A percentile compares a stretch with the other conserved stretches of the same genome.
phyloP scores from a whole-genome alignment of 2,797 vertebrate genomes.

The Phoxinus dragarum region DNA sequence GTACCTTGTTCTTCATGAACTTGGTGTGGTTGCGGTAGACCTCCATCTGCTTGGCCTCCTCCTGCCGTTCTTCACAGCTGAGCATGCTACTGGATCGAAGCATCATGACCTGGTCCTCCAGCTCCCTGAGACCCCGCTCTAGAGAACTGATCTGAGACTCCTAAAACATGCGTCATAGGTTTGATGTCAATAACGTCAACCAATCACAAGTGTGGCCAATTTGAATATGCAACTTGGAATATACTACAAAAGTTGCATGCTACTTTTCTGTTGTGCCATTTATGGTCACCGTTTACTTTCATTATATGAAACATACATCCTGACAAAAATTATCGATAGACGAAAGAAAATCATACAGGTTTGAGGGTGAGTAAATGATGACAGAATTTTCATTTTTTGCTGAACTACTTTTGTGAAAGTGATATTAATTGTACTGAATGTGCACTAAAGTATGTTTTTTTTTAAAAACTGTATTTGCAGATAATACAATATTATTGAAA shows the following conservation, averaged over 20 bases:
- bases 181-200: not conserved
- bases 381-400: not conserved
- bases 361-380: not conserved
- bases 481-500: not conserved
- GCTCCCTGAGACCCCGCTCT: constrained; percentile 92
- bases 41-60: constrained; percentile 99
- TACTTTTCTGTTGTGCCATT: not conserved
- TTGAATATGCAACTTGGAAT: not conserved
- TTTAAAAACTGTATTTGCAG: not conserved
- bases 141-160: constrained; percentile 96
- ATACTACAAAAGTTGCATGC: not conserved
- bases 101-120: constrained; percentile 98
- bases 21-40: constrained; percentile 99
- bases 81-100: constrained; percentile 96
- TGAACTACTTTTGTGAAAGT: no score
- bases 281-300: not conserved
- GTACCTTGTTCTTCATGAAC: constrained; percentile 99
- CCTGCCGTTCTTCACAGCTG: constrained; percentile 96
- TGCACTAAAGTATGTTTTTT: not conserved
- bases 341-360: not conserved
- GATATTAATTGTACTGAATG: not conserved
- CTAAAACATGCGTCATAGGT: constrained; percentile 67
- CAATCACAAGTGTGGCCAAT: not conserved
- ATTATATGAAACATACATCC: not conserved
- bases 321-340: not conserved